Base-by-base conservation (phyloP, 2,113 vertebrate species). In the Podarcis cretensis region DNA sequence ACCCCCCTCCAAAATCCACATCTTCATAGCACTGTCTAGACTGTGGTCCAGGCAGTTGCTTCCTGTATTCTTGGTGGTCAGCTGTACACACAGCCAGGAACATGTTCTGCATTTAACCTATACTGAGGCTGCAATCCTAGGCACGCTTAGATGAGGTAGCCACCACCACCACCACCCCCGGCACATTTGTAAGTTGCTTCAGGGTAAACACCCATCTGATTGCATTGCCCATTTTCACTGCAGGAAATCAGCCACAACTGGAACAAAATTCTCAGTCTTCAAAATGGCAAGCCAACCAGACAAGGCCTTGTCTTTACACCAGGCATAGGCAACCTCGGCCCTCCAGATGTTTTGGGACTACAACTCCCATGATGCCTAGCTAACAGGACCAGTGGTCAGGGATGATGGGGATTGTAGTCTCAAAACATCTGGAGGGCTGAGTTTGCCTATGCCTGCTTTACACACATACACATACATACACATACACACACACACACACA, bases 121-220 rank as follows among this genome's bases (percentile, higher is more conserved):
- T n/a, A 35, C 14, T 74, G n/a, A 35, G 14, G n/a, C n/a, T 74
- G 66, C 21, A 68, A 68, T 27, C 66, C 66, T 68, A 9, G 23
- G 23, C 66, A 68, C 66, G 48, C 48, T 54, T 54, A 54, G 12
- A 68, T 25, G 71, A 10, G 35, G 71, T 35, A 74, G 20, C 1
- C 13, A 37, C 13, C 3, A n/a, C n/a, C n/a, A 25, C 1, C 66
- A 0, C 1, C 12, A 0, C 25, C 8, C 25, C 25, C 2, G 1
- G 8, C 66, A 68, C 23, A 63, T 20, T 63, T 14, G 59, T 54
- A 63, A 63, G 3, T 63, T 63, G 18, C 59, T 68, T 68, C 23
- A 8, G 25, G 8, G 66, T 68, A 68, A 74, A 13, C 16, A 74
- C 12, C n/a, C 71, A 74, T 16, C 32, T 13, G 13, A 35, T 68